phyloP scores from a whole-genome alignment of 2,797 vertebrate species.

The Lacerta bilineata region DNA sequence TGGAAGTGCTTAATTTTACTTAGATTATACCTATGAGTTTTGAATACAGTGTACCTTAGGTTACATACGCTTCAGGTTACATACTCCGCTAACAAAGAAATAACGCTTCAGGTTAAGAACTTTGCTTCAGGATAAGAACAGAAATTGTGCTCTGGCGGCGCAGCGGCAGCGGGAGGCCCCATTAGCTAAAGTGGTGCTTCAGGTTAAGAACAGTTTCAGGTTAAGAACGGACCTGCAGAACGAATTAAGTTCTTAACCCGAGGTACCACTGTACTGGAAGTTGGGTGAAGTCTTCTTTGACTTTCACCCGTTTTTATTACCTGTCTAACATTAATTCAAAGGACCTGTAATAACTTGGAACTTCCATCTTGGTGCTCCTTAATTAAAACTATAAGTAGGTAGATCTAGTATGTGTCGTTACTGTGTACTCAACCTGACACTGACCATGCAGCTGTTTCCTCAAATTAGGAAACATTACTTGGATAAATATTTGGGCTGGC shows the following conservation, averaged over 20 bases:
- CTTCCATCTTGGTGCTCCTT: neutral
- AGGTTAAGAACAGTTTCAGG: no score
- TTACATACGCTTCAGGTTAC: no score
- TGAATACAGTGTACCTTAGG: neutral
- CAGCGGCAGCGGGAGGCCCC: no score
- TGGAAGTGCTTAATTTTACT: neutral
- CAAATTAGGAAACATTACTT: neutral
- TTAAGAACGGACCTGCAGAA: no score
- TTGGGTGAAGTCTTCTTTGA: neutral
- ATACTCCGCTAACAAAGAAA: no score
- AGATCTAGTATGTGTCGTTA: neutral
- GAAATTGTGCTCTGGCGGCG: no score
- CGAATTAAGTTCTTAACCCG: no score
- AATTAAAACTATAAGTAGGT: neutral
- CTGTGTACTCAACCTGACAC: neutral
- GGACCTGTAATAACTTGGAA: neutral
- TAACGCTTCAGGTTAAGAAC: no score
- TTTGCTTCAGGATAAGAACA: no score
- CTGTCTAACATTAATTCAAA: neutral
- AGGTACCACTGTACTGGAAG: neutral
- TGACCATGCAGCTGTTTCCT: neutral
- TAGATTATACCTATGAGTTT: neutral
- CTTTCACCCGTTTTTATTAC: neutral
- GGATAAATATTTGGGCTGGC: neutral
- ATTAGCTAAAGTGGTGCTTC: no score